These are phyloP conservation scores for Morus bassanus DNA, from an alignment of 2,797 vertebrate species.

Conservation along the genomic window DNA sequence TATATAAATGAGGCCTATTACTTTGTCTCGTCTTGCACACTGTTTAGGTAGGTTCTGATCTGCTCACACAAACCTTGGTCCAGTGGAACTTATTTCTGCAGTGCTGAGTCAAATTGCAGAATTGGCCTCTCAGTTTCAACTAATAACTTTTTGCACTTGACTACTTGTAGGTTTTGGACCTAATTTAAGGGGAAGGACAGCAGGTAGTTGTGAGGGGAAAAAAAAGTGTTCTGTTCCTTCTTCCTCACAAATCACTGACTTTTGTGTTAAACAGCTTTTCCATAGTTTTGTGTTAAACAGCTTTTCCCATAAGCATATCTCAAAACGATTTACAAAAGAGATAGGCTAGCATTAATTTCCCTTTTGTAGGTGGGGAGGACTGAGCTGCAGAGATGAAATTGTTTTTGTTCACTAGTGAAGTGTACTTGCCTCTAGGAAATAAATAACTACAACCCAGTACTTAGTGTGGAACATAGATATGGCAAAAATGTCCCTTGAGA, in stretches of 20 bases:
- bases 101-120: neutral
- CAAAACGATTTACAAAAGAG: neutral
- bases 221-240: neutral
- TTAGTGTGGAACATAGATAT: neutral
- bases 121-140: neutral
- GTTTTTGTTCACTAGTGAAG: neutral
- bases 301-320: neutral
- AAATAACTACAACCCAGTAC: neutral
- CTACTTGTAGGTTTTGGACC: neutral
- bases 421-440: neutral
- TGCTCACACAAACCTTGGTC: neutral
- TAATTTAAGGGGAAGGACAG: neutral
- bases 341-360: neutral
- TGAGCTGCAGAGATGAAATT: neutral
- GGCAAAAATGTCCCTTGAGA: neutral
- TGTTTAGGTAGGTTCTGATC: neutral
- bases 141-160: neutral
- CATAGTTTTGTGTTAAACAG: neutral
- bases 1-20: neutral
- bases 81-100: neutral
- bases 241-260: neutral
- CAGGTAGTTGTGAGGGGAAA: neutral
- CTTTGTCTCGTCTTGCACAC: rapidly evolving
- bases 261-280: neutral
- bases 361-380: neutral